Base-by-base conservation (phyloP, 2,113 vertebrate species). In the Plotosus lineatus region DNA sequence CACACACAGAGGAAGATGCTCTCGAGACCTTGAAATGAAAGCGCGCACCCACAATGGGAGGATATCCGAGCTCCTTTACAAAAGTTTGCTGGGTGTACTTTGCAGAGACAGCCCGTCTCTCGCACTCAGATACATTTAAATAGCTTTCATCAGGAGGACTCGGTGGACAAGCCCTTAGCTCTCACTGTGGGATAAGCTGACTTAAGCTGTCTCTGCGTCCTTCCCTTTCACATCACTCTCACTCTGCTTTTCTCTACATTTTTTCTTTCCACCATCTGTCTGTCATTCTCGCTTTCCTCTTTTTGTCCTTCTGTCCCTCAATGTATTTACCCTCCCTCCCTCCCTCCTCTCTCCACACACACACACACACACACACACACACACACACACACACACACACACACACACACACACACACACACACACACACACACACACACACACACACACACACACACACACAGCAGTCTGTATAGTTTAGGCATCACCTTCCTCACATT, bases 21-120 rank as follows among this genome's bases (percentile, higher is more conserved):
- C 90, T 84, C 44, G 83, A 85, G 87, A 88, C 88, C 91, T 89
- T 90, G 88, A 89, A 76, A 89, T 82, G 73, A 83, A 82, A 77
- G 85, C 89, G 86, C 82, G 83, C 83, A 56, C 44, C 74, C 53
- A 60, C 69, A 87, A 87, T 50, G 73, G 83, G 73, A 84, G 72
- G 83, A 87, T 86, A 84, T 82, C 89, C 88, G 90, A 91, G 90
- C 89, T 85, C 85, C 86, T 77, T 80, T 79, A 28, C 82, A 86
- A 86, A 89, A 85, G 60, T 86, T 88, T 46, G 63, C 73, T 48
- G 66, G 79, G 71, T 85, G 85, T 83, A 85, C 83, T 87, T 80
- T 56, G 68, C 71, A 77, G 69, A 82, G 75, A 75, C 73, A 79
- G 69, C 77, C 50, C 78, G 44, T 78, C 65, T 40, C 80, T 79